Evolutionary conservation across 2,113 vertebrate species (phyloP).

Genomic region (Semnornis frantzii): DNA sequence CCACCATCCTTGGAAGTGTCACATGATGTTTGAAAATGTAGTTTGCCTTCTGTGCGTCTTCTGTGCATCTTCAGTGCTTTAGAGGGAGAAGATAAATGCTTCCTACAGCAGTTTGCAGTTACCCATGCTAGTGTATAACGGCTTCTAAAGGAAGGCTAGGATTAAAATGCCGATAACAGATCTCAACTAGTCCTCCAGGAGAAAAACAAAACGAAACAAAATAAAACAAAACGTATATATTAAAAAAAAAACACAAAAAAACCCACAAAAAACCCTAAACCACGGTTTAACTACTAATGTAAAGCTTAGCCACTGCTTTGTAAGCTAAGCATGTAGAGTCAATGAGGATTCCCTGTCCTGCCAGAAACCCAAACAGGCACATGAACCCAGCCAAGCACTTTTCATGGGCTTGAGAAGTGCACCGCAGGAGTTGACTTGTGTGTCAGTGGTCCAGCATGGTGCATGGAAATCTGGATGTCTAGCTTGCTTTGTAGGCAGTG

Average conservation of each 20-base stretch:
- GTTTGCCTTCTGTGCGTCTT: background rate
- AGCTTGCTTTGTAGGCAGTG: background rate
- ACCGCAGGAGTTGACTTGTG: background rate
- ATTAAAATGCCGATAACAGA: background rate
- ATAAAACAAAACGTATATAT: too few species aligned
- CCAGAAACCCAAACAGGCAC: background rate
- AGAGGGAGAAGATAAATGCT: background rate
- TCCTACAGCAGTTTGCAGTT: background rate
- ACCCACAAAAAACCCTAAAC: background rate
- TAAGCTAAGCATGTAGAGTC: background rate
- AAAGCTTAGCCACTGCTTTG: background rate
- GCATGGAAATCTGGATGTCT: fast-evolving
- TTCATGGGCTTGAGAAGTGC: background rate
- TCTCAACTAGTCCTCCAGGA: background rate
- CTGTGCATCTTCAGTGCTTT: background rate
- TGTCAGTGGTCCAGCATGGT: fast-evolving
- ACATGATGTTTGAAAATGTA: fast-evolving
- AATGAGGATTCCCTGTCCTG: background rate
- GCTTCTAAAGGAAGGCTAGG: background rate
- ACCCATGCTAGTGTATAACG: fast-evolving
- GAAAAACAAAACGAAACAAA: too few species aligned
- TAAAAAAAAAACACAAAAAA: background rate
- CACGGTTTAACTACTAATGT: background rate
- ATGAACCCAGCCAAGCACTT: background rate
- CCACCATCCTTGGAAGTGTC: background rate